Conservation (phyloP, 1,140 invertebrate species). For the Nasonia longicornis region DNA sequence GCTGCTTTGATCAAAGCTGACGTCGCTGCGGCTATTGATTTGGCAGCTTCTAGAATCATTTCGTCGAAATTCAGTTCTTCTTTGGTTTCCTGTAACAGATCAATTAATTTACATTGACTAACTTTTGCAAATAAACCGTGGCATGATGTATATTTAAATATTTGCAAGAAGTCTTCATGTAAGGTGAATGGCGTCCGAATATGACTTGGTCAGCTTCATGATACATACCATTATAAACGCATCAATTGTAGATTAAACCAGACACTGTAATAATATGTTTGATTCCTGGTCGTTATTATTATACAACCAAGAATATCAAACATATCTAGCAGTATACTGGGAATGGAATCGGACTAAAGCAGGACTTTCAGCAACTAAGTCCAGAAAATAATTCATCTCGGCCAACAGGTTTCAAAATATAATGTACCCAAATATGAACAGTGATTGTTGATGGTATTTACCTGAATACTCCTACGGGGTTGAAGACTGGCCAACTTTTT, state of each 20-base stretch:
- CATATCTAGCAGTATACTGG: conserved; percentile 90
- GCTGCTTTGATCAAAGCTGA: conserved; percentile 96
- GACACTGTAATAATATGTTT: conserved; percentile 96
- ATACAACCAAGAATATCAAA: conserved; percentile 99
- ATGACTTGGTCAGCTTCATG: background rate
- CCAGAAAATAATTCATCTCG: background rate
- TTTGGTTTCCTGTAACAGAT: conserved; percentile 83
- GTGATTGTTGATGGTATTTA: conserved; percentile 52
- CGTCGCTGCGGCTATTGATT: conserved; percentile 96
- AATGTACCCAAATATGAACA: background rate
- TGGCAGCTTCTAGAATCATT: conserved; percentile 98
- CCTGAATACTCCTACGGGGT: conserved; percentile 79
- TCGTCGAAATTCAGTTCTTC: conserved; percentile 98
- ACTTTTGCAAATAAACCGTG: background rate
- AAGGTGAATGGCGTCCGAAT: background rate
- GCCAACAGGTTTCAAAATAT: background rate
- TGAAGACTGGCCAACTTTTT: conserved; percentile 92
- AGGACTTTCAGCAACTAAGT: background rate
- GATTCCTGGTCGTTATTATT: conserved; percentile 92
- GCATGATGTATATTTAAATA: too few relatives aligned
- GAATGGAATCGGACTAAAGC: background rate
- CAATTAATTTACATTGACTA: conserved; percentile 18
- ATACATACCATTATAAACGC: background rate
- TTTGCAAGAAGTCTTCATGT: too few relatives aligned
- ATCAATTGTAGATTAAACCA: conserved; percentile 19